Evolutionary conservation across 2,797 vertebrate species (phyloP).

Genomic region (Tragopan temminckii): DNA sequence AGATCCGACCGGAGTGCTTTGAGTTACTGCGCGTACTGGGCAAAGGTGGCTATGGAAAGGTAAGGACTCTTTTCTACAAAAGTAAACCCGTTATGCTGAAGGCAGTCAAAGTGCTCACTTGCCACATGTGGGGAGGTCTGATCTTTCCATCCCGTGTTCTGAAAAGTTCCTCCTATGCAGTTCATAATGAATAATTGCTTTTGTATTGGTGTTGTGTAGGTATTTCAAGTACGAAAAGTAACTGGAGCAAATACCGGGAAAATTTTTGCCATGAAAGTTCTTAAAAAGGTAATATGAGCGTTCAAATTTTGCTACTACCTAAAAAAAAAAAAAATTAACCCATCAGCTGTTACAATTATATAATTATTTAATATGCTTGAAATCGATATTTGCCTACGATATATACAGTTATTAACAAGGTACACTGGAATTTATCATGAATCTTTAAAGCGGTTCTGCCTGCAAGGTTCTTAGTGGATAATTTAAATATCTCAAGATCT

Average conservation of each 20-base stretch:
- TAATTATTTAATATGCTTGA: not conserved
- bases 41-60: slow-evolving; percentile 97
- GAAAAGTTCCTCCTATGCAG: not conserved
- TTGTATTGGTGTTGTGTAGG: slow-evolving; percentile 80
- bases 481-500: not conserved
- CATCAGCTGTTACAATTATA: not conserved
- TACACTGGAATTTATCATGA: not conserved
- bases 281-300: slow-evolving; percentile 90
- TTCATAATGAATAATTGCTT: not conserved
- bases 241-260: slow-evolving; percentile 91
- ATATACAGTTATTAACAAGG: not conserved
- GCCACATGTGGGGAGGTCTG: not conserved
- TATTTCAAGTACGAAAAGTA: slow-evolving; percentile 96
- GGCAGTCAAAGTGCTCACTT: not conserved
- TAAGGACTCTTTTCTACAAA: slow-evolving; percentile 75
- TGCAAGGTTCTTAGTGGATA: not conserved
- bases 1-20: slow-evolving; percentile 96
- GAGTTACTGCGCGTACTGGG: slow-evolving; percentile 95
- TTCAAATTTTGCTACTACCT: not conserved
- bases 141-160: not conserved
- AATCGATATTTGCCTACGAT: not conserved
- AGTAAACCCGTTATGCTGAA: not conserved
- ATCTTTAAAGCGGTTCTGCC: not conserved
- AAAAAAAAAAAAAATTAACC: not conserved
- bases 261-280: slow-evolving; percentile 98